phyloP scores from a whole-genome alignment of 1,140 invertebrate genomes.

The Stegodyphus mimosarum region DNA sequence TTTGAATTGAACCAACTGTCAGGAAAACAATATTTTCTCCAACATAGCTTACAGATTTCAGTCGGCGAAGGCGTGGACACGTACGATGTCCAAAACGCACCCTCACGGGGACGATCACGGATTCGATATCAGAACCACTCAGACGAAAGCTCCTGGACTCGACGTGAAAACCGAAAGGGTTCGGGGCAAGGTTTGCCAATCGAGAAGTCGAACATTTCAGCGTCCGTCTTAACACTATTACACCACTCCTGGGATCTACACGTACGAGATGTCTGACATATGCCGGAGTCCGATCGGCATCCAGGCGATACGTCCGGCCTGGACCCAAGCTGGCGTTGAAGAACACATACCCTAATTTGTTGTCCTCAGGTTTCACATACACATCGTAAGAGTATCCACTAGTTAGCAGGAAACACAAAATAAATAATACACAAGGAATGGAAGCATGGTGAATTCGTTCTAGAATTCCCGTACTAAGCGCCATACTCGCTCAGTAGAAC shows the following conservation, averaged over 20 bases:
- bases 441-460: neutral
- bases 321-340: slow-evolving; percentile 64
- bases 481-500: neutral
- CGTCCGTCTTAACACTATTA: slow-evolving; percentile 78
- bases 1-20: slow-evolving; percentile 45
- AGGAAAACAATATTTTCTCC: slow-evolving; percentile 31
- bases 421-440: neutral
- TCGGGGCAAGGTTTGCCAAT: slow-evolving; percentile 73
- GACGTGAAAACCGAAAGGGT: slow-evolving; percentile 85
- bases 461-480: neutral
- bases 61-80: slow-evolving; percentile 73
- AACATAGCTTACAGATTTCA: slow-evolving; percentile 1
- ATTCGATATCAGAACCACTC: slow-evolving; percentile 74
- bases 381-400: slow-evolving; percentile 37
- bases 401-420: neutral
- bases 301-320: slow-evolving; percentile 75
- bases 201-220: slow-evolving; percentile 83
- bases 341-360: slow-evolving; percentile 62
- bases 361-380: slow-evolving; percentile 35
- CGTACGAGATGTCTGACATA: slow-evolving; percentile 82
- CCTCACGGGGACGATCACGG: slow-evolving; percentile 80
- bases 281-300: slow-evolving; percentile 80
- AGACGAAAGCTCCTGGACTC: slow-evolving; percentile 75
- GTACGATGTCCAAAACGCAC: slow-evolving; percentile 80
- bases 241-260: slow-evolving; percentile 79